Base-by-base conservation (phyloP, 1,140 invertebrate species). In the Heliconius nattereri region DNA sequence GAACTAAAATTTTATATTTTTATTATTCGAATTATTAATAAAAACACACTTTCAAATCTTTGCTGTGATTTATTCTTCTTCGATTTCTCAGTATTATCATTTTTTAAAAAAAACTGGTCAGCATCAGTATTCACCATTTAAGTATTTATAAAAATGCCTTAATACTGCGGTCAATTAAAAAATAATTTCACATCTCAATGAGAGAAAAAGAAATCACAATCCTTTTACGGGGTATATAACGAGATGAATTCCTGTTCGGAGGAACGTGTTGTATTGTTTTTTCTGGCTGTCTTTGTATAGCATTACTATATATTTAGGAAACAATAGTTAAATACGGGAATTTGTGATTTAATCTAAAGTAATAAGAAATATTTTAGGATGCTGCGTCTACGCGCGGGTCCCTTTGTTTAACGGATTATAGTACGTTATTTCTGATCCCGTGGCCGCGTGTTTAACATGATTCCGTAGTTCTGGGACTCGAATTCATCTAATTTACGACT, bases 211-310 rank as follows among this genome's bases (percentile, higher is more conserved):
- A 89, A 86, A 86, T 84, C 85, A 83, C 84, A 87, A 83, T 83
- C 89, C 87, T 85, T 89, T 88, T 88, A 86, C 86, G 87, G 89
- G 76, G 82, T 84, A 88, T 84, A 85, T 89, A 90, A 90, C 86
- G 87, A 90, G 87, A 89, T 85, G 86, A 87, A 90, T 89, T 91
- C 89, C 87, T 82, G 84, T 85, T 89, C 81, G 78, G 75, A 81
- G 76, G 85, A 85, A 81, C 81, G 83, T 82, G 89, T 87, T 86
- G 88, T 85, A 89, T 91, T 90, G 82, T 91, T 89, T 89, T 91
- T 89, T 86, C 81, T 79, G 80, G 32, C 81, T 83, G 85, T 87
- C 80, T 82, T 82, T 88, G 85, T 87, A 85, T 81, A 77, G 60
- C 82, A 85, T 83, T 80, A 75, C 81, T 76, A 84, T 81, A 84